These are phyloP conservation scores for Australoheros facetus DNA, from an alignment of 2,797 vertebrate genomes.

Conservation along the genomic window DNA sequence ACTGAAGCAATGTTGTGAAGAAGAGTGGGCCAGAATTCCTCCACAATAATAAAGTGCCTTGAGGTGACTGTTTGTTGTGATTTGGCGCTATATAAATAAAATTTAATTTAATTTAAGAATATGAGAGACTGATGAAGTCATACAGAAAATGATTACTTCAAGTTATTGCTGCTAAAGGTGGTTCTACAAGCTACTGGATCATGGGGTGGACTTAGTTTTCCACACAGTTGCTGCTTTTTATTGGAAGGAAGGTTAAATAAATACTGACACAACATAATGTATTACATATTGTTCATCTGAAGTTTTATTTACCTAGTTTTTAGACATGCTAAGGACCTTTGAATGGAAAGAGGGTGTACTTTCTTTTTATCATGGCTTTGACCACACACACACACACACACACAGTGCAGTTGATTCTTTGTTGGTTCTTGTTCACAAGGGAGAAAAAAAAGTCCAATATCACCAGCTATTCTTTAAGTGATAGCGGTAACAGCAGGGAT, in stretches of 20 bases:
- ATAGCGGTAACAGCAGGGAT: conserved; percentile 3
- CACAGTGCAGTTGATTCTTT: no score
- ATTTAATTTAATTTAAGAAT: no score
- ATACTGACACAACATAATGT: neutral
- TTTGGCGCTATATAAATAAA: no score
- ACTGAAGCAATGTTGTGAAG: neutral
- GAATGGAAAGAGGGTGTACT: neutral
- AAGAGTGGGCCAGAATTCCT: neutral
- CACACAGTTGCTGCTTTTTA: neutral
- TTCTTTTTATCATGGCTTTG: no score
- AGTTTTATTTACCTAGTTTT: neutral
- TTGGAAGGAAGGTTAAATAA: neutral
- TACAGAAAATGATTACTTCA: no score
- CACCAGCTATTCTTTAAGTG: neutral
- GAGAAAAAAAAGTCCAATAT: neutral
- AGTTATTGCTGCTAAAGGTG: neutral
- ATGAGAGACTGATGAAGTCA: no score
- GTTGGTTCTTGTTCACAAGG: neutral
- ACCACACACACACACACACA: no score
- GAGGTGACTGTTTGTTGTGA: no score
- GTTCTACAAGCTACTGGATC: neutral
- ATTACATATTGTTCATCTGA: neutral
- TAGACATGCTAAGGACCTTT: neutral
- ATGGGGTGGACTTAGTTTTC: fast-evolving
- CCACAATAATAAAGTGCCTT: neutral